These are phyloP conservation scores for Cardinalis cardinalis DNA, from an alignment of 2,113 vertebrate species.

Conservation along the genomic window DNA sequence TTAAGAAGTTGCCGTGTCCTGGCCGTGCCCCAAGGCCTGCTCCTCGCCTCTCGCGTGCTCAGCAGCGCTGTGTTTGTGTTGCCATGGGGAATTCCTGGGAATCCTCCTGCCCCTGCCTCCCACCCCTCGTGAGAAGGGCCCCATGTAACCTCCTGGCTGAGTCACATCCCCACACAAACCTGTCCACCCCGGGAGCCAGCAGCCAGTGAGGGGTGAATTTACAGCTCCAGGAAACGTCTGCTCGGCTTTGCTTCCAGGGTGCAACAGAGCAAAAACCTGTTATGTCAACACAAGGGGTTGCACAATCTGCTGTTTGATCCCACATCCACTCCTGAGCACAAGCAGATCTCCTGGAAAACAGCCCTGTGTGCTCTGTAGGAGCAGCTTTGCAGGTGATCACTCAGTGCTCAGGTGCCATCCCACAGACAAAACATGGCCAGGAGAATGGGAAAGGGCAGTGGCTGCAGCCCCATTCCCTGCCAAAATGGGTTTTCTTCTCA, in stretches of 20 bases:
- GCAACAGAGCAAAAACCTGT: not conserved
- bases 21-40: not conserved
- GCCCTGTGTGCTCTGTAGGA: fast-evolving
- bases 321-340: not conserved
- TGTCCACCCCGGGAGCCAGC: not conserved
- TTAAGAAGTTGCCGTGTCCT: not conserved
- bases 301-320: not conserved
- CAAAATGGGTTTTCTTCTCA: not conserved
- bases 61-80: not conserved
- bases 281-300: not conserved
- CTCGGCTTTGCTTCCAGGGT: not conserved
- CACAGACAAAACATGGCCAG: not conserved
- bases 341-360: not conserved
- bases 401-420: not conserved
- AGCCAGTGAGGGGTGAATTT: not conserved
- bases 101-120: not conserved
- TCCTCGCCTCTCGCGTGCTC: fast-evolving
- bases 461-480: fast-evolving
- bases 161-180: not conserved
- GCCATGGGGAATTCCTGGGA: not conserved
- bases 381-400: not conserved
- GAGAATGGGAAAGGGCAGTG: not conserved
- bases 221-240: conserved; percentile 14
- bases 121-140: not conserved
- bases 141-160: not conserved